Base-by-base conservation (phyloP, 1,140 invertebrate species). In the Mya arenaria region DNA sequence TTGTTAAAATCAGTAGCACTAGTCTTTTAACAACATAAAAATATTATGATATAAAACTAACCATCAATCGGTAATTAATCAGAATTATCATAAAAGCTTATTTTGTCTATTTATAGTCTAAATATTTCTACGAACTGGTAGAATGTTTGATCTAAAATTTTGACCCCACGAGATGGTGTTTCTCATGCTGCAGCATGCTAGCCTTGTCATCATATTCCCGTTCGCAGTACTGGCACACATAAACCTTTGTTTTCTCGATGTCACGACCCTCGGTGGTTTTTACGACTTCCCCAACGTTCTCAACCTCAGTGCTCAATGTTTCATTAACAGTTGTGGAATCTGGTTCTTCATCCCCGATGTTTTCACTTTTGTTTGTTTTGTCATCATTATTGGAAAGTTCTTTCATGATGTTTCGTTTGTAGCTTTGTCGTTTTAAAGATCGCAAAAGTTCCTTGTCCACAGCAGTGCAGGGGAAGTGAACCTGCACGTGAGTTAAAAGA, bases 161-260 rank as follows among this genome's bases (percentile, higher is more conserved):
- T 37, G 77, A 73, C 13, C 85, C 87, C 77, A 89, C 83, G 25
- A 89, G 44, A 84, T 91, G 90, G 68, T 90, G 90, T 23, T 85
- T 86, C 62, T 91, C 90, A 81, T 92, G 91, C 55, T 86, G 84
- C 13, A 89, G 75, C 90, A 92, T 89, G 6, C 72, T 55, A 6
- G 77, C 41, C 80, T 89, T 90, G 28, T 86, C 86, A 60, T 91
- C 87, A 87, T 91, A 92, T 55, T 89, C 88, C 55, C 90, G 72
- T 58, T 92, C 91, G 87, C 91, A 92, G 71, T 87, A 91, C 69
- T 89, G 88, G 79, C 91, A 92, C 19, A 89, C 88, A 82, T 90
- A 91, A 2, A 90, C 87, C 68, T 88, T 88, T 17, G 87, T 87
- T 28, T 79, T 73, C 41, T 68, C 68, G 1, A 23, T 32, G 19